These are phyloP conservation scores for Herminia tarsipennalis DNA, from an alignment of 2,888 invertebrate genomes.

Conservation along the genomic window DNA sequence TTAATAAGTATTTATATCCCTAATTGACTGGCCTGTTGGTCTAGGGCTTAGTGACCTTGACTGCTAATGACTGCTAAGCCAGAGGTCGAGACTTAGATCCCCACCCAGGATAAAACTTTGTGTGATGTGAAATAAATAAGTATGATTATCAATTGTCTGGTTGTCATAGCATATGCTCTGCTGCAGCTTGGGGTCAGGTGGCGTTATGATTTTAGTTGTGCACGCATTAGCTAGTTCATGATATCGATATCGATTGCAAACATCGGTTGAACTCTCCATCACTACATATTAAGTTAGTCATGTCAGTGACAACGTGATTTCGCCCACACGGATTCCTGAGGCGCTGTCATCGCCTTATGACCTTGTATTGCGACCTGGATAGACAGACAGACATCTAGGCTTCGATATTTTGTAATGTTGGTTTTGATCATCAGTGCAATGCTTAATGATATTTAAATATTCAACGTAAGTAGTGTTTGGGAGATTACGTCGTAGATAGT, in stretches of 20 bases:
- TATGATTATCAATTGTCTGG: too few relatives aligned
- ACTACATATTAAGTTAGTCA: constrained; percentile 54
- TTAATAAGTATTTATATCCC: too few relatives aligned
- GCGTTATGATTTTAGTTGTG: too few relatives aligned
- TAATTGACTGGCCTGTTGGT: too few relatives aligned
- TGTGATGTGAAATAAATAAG: too few relatives aligned
- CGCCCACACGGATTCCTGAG: constrained; percentile 76
- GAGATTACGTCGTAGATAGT: neutral
- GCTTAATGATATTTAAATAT: neutral
- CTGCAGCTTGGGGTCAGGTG: too few relatives aligned
- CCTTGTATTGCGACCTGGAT: constrained; percentile 73
- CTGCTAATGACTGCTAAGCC: too few relatives aligned
- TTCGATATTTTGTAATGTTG: constrained; percentile 24
- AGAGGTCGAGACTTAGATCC: too few relatives aligned
- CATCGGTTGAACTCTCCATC: constrained; percentile 36
- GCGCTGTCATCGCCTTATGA: constrained; percentile 63
- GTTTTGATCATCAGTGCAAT: neutral
- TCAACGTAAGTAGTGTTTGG: neutral
- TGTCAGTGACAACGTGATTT: constrained; percentile 61
- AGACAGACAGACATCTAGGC: constrained; percentile 48
- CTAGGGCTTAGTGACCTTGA: too few relatives aligned
- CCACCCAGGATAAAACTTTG: too few relatives aligned
- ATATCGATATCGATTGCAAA: neutral
- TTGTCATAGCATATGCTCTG: too few relatives aligned
- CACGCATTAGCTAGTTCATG: too few relatives aligned